Evolutionary conservation across 1,140 invertebrate species (phyloP).

Genomic region (Danaus melanippus): DNA sequence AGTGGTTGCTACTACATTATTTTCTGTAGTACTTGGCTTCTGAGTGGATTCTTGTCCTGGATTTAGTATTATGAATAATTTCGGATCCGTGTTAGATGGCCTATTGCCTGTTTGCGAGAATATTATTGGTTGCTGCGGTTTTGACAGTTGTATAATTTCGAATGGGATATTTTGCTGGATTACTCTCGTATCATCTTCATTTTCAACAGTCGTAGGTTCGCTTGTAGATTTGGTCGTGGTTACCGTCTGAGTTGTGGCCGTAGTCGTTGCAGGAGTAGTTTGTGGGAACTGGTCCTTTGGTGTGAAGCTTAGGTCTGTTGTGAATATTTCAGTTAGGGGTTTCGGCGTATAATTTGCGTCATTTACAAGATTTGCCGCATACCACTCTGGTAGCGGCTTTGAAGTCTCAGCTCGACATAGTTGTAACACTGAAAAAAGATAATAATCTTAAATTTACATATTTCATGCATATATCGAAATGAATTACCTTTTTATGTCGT

Average conservation of each 20-base stretch:
- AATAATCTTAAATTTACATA: constrained; percentile 5
- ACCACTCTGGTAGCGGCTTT: constrained; percentile 49
- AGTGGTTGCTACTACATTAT: too few species aligned
- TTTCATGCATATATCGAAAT: neutral
- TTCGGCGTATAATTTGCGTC: constrained; percentile 53
- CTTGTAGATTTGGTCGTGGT: too few species aligned
- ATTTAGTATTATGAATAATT: too few species aligned
- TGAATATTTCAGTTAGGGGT: constrained; percentile 57
- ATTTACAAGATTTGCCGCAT: constrained; percentile 54
- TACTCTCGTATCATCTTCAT: too few species aligned
- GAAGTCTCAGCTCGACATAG: constrained; percentile 54
- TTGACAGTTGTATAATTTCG: too few species aligned
- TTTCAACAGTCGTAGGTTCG: neutral
- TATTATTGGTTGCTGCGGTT: too few species aligned
- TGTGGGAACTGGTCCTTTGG: constrained; percentile 35
- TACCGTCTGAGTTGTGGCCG: neutral
- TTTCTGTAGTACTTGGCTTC: too few species aligned
- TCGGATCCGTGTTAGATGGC: too few species aligned
- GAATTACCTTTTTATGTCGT: too few species aligned
- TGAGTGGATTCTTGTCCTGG: too few species aligned
- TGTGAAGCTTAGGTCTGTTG: constrained; percentile 41
- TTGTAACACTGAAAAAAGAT: constrained; percentile 55
- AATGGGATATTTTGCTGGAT: constrained; percentile 2
- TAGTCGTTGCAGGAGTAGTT: constrained; percentile 1
- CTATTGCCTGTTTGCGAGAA: too few species aligned